Evolutionary conservation across 2,113 vertebrate genomes (phyloP).

Genomic region (Regulus satrapa): DNA sequence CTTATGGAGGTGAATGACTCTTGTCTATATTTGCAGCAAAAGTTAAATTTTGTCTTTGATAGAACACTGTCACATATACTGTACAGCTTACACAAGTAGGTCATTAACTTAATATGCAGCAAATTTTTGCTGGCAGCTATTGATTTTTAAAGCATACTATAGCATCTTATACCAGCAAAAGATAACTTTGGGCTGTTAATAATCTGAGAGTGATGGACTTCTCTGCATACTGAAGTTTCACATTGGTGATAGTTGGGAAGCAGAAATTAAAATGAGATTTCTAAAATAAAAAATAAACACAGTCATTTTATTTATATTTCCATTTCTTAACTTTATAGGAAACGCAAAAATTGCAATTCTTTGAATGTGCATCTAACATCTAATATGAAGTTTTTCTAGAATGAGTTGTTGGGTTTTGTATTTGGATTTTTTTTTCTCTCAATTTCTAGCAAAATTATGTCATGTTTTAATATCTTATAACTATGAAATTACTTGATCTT

Average conservation of each 20-base stretch:
- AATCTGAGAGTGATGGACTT: background rate
- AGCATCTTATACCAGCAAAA: background rate
- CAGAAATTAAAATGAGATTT: background rate
- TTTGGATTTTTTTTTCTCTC: no score
- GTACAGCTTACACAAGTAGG: background rate
- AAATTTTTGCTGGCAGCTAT: slow-evolving; percentile 22
- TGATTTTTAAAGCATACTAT: background rate
- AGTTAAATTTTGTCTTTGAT: background rate
- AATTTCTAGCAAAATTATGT: background rate
- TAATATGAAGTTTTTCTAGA: background rate
- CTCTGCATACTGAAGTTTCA: background rate
- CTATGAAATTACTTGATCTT: background rate
- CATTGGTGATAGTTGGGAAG: background rate
- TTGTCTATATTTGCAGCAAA: background rate
- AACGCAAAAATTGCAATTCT: background rate
- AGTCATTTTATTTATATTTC: background rate
- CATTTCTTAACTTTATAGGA: background rate
- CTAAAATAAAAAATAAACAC: background rate
- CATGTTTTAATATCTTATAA: background rate
- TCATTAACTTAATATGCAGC: background rate
- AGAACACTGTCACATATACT: background rate
- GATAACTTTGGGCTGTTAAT: background rate
- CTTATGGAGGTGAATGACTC: background rate
- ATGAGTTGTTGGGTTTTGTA: background rate
- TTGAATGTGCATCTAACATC: background rate